Base-by-base conservation (phyloP, 2,113 vertebrate species). In the Ciconia maguari region DNA sequence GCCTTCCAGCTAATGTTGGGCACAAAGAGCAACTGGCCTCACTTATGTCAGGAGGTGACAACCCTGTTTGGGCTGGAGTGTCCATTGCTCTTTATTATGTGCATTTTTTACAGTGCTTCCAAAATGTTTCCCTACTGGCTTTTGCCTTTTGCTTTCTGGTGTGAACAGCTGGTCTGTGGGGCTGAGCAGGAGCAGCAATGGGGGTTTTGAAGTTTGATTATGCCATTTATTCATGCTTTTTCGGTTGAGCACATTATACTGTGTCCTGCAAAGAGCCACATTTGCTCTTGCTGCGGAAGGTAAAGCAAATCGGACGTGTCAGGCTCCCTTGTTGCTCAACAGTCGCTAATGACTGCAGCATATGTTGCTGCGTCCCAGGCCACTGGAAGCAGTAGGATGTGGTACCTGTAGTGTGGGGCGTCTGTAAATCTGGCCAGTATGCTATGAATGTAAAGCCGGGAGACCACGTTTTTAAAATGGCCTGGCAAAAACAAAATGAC, bases 291-390 rank as follows among this genome's bases (percentile, higher is more conserved):
- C 91, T 96, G 94, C 14, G 5, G 80, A 95, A 95, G 36, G 75
- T 70, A 82, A 96, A 90, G 94, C 81, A 98, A 96, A 96, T 96
- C 77, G 48, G 58, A 92, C 2, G 4, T 95, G 95, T 89, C 94
- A 91, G 92, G 66, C 94, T 95, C 87, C 90, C 91, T 97, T 89
- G 89, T 58, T 97, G 88, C 94, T 96, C 91, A 92, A 21, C 92
- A 92, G 84, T 51, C 91, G 77, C 93, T 97, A 96, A 97, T 87
- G 96, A 90, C 89, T 97, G 89, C 92, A 97, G 97, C 97, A 94
- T 97, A 95, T 97, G 96, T 70, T 94, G 88, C 55, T 94, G 93
- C 89, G 97, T 98, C 85, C 76, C 91, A 60, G 96, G 89, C 95
- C 79, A 38, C 75, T 94, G 84, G 92, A 91, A 46, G 19, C 90